Evolutionary conservation across 2,888 invertebrate species (phyloP).

Genomic region (Callyntrura guangdongensis): DNA sequence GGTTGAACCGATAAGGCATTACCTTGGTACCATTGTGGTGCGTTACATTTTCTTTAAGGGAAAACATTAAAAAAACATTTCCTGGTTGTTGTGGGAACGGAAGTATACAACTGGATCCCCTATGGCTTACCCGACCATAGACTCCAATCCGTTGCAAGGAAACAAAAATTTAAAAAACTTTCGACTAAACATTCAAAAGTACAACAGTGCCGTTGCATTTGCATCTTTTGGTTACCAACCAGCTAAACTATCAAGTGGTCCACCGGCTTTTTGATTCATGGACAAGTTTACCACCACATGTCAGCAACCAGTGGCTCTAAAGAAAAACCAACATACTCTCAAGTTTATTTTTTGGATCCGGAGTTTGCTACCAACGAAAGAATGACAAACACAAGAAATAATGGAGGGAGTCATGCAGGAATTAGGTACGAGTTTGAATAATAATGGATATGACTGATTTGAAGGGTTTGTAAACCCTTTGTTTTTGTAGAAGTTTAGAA

Average conservation of each 20-base stretch:
- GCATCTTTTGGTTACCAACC: slow-evolving; percentile 80
- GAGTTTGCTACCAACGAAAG: slow-evolving; percentile 37
- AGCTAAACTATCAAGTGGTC: slow-evolving; percentile 48
- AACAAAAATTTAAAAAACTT: slow-evolving; percentile 42
- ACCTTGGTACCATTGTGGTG: too few species aligned
- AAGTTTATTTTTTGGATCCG: slow-evolving; percentile 78
- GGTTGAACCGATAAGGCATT: too few species aligned
- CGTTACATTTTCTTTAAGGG: slow-evolving; percentile 27
- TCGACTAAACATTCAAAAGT: slow-evolving; percentile 73
- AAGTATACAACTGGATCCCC: slow-evolving; percentile 13
- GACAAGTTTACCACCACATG: slow-evolving; percentile 82
- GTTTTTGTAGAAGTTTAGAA: too few species aligned
- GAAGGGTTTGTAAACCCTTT: too few species aligned
- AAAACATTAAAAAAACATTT: neutral
- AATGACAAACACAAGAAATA: slow-evolving; percentile 55
- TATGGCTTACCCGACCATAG: neutral
- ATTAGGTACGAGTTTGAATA: slow-evolving; percentile 57
- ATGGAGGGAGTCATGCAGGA: slow-evolving; percentile 50
- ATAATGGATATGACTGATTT: too few species aligned
- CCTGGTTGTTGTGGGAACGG: slow-evolving; percentile 72
- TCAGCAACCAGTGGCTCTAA: neutral
- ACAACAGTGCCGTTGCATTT: slow-evolving; percentile 81
- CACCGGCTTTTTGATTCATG: slow-evolving; percentile 80
- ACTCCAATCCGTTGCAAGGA: slow-evolving; percentile 48
- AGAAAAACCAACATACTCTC: slow-evolving; percentile 28